phyloP scores from a whole-genome alignment of 1,140 invertebrate genomes.

The Sycophaga agraensis region DNA sequence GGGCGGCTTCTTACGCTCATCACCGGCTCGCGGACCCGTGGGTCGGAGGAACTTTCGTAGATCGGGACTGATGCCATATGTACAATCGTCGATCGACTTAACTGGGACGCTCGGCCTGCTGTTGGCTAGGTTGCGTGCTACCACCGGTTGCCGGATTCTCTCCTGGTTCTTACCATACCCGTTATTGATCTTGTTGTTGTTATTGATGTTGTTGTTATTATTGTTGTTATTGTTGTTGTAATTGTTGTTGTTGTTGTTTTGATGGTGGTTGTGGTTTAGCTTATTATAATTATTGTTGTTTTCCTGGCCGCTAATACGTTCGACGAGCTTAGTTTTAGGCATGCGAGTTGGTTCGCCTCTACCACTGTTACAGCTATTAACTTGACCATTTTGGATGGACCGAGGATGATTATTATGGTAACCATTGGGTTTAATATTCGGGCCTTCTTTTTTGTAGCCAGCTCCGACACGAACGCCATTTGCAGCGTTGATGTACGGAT shows the following conservation, averaged over 20 bases:
- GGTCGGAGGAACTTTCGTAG: constrained; percentile 58
- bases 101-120: constrained; percentile 15
- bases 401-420: no score
- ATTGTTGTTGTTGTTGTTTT: background rate
- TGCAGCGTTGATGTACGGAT: constrained; percentile 50
- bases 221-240: constrained; percentile 24
- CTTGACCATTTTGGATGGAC: no score
- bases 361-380: no score
- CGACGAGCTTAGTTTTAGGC: constrained; percentile 2
- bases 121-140: constrained; percentile 29
- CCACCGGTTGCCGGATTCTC: constrained; percentile 26
- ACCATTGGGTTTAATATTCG: background rate
- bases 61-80: constrained; percentile 54
- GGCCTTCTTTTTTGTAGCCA: background rate
- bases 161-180: constrained; percentile 23
- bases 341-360: background rate
- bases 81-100: constrained; percentile 39
- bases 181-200: constrained; percentile 23
- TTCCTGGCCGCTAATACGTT: background rate
- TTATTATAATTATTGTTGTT: constrained; percentile 8
- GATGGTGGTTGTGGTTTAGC: constrained; percentile 13
- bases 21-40: constrained; percentile 48
- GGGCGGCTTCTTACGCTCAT: no score
- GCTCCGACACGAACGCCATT: constrained; percentile 38
- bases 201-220: constrained; percentile 27